Conservation (phyloP, 2,888 invertebrate genomes). For the Smittia sp. region DNA sequence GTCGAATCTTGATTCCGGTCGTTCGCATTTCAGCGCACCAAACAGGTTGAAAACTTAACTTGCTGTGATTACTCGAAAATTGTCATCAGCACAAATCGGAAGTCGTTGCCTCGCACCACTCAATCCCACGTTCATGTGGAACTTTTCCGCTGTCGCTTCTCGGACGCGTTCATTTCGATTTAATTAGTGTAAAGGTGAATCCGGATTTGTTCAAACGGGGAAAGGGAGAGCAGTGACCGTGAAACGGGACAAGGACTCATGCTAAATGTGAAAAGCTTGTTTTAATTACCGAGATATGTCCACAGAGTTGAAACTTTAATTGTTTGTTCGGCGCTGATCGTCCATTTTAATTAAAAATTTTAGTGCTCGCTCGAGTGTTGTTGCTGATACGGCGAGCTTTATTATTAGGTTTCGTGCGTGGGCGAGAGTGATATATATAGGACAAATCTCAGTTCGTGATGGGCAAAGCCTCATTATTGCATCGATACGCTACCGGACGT, state of each 20-base stretch:
- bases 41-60: not conserved
- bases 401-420: no score
- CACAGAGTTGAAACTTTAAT: no score
- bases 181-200: not conserved
- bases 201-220: not conserved
- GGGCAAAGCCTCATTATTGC: slow-evolving; percentile 25
- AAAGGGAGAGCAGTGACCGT: no score
- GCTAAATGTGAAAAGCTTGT: no score
- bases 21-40: not conserved
- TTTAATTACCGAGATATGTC: no score
- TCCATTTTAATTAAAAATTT: no score
- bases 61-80: slow-evolving; percentile 24
- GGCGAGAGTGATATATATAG: no score
- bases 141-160: not conserved
- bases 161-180: not conserved
- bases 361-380: no score
- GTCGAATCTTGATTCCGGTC: slow-evolving; percentile 15
- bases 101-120: slow-evolving; percentile 5
- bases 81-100: slow-evolving; percentile 35
- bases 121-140: not conserved
- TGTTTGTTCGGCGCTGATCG: no score
- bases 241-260: no score
- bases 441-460: not conserved
- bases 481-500: slow-evolving; percentile 23
- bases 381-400: no score